phyloP scores from a whole-genome alignment of 1,140 invertebrate genomes.

The Galleria mellonella region DNA sequence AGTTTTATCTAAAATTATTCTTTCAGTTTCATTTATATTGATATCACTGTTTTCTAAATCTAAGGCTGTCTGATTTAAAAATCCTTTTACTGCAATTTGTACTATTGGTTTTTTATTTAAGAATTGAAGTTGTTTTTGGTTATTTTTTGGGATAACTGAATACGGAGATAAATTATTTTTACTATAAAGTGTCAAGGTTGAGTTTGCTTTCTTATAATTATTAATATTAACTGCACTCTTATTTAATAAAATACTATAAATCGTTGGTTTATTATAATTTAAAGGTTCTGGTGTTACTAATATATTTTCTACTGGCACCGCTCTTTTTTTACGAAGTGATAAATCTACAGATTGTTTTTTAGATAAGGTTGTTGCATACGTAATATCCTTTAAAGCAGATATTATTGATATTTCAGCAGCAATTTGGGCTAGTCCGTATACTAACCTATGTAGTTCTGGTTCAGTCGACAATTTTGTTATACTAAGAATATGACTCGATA shows the following conservation, averaged over 20 bases:
- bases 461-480: slow-evolving; percentile 57
- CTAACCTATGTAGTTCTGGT: slow-evolving; percentile 56
- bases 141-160: slow-evolving; percentile 34
- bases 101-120: slow-evolving; percentile 20
- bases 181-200: slow-evolving; percentile 4
- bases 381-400: slow-evolving; percentile 60
- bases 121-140: slow-evolving; percentile 33
- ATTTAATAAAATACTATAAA: slow-evolving; percentile 44
- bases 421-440: slow-evolving; percentile 61
- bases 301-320: slow-evolving; percentile 14
- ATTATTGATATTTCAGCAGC: slow-evolving; percentile 63
- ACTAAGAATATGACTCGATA: slow-evolving; percentile 54
- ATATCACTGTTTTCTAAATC: slow-evolving; percentile 35
- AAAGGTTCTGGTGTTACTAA: slow-evolving; percentile 11
- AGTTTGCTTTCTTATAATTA: slow-evolving; percentile 1
- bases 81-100: slow-evolving; percentile 28
- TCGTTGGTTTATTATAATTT: slow-evolving; percentile 7
- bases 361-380: slow-evolving; percentile 51
- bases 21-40: slow-evolving; percentile 32
- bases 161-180: slow-evolving; percentile 24
- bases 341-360: slow-evolving; percentile 64
- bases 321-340: slow-evolving; percentile 51
- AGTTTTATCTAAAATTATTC: slow-evolving; percentile 43
- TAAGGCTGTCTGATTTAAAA: slow-evolving; percentile 57
- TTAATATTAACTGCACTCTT: slow-evolving; percentile 19